Percentiles rank a stretch among this genome's conserved stretches.
Conservation (phyloP, 2,797 vertebrate species). For the Chanos chanos region DNA sequence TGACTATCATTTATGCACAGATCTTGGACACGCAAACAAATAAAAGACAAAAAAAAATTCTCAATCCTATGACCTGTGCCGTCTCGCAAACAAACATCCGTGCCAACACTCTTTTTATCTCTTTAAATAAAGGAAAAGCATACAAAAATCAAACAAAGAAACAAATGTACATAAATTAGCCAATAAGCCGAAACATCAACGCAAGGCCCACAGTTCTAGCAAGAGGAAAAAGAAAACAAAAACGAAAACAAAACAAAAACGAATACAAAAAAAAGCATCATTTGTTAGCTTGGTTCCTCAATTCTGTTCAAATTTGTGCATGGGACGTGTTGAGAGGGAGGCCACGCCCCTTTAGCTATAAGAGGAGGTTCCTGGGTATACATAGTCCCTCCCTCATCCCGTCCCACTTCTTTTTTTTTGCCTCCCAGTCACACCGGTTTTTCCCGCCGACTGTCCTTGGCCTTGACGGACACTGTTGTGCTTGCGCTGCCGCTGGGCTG, state of each 20-base stretch:
- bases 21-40: conserved; percentile 26
- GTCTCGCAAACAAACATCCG: conserved; percentile 33
- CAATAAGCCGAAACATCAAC: conserved; percentile 44
- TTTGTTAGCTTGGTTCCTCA: conserved; percentile 72
- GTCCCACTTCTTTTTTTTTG: conserved; percentile 14
- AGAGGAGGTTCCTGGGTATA: conserved; percentile 24
- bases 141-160: conserved; percentile 45
- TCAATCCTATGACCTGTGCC: conserved; percentile 25
- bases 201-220: conserved; percentile 42
- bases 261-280: conserved; percentile 67
- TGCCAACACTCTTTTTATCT: conserved; percentile 32
- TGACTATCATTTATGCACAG: conserved; percentile 39
- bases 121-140: conserved; percentile 46
- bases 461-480: conserved; percentile 69
- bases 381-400: conserved; percentile 5
- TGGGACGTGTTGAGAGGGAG: conserved; percentile 45
- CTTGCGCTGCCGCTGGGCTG: conserved; percentile 63
- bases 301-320: conserved; percentile 55
- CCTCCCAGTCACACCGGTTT: conserved; percentile 68
- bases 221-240: conserved; percentile 48
- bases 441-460: conserved; percentile 68
- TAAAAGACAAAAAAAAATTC: conserved; percentile 10
- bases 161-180: conserved; percentile 36
- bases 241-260: conserved; percentile 61
- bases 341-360: conserved; percentile 40